These are phyloP conservation scores for Mythimna albipuncta DNA, from an alignment of 2,888 invertebrate species.

Conservation along the genomic window DNA sequence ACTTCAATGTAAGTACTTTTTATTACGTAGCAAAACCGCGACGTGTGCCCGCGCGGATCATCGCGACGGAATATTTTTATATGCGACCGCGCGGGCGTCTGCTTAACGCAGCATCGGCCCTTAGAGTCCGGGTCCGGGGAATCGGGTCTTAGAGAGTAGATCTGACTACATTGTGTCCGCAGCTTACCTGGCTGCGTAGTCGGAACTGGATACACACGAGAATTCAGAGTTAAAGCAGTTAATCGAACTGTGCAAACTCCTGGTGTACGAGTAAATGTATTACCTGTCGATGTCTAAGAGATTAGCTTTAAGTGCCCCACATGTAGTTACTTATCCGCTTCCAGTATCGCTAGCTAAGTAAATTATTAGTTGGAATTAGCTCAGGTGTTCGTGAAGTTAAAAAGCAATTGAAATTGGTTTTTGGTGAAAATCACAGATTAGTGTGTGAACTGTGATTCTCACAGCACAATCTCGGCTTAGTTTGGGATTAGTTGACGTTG, in stretches of 20 bases:
- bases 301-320: slow-evolving; percentile 30
- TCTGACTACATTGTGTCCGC: too few species aligned
- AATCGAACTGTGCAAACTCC: slow-evolving; percentile 30
- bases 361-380: slow-evolving; percentile 12
- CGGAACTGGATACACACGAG: neutral
- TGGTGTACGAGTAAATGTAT: slow-evolving; percentile 17
- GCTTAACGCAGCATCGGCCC: too few species aligned
- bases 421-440: neutral
- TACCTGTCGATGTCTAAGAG: slow-evolving; percentile 33
- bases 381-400: neutral
- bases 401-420: neutral
- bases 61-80: too few species aligned
- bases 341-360: neutral
- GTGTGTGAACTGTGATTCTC: too few species aligned
- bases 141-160: too few species aligned
- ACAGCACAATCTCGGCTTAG: too few species aligned
- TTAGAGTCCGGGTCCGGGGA: too few species aligned
- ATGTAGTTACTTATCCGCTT: slow-evolving; percentile 12
- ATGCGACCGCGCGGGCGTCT: too few species aligned
- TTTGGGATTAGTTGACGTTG: too few species aligned
- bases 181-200: neutral
- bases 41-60: too few species aligned
- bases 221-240: slow-evolving; percentile 26
- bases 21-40: too few species aligned
- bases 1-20: too few species aligned